phyloP scores from a whole-genome alignment of 1,140 invertebrate species.

The Trissolcus basalis region DNA sequence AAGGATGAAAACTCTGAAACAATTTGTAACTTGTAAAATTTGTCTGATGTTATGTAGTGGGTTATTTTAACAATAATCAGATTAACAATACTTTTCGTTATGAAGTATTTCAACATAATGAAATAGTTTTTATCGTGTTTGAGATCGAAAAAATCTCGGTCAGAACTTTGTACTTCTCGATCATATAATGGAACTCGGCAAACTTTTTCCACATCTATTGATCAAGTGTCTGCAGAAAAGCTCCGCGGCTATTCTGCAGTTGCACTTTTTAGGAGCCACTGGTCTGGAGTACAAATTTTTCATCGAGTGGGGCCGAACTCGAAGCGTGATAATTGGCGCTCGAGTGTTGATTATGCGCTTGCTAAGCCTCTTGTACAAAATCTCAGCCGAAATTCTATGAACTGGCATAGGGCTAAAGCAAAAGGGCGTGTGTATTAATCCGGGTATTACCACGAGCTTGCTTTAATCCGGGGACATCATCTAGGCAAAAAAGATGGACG shows the following conservation, averaged over 20 bases:
- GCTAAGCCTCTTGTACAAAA: conserved; percentile 54
- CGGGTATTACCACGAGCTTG: conserved; percentile 64
- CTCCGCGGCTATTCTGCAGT: neutral
- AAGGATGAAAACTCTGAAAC: no score
- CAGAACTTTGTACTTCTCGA: conserved; percentile 28
- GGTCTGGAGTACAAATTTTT: conserved; percentile 22
- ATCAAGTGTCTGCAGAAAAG: conserved; percentile 19
- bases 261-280: conserved; percentile 14
- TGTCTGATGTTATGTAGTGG: no score
- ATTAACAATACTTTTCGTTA: no score
- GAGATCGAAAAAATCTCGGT: conserved; percentile 20
- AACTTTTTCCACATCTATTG: conserved; percentile 34
- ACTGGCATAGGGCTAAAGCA: conserved; percentile 65
- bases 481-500: conserved; percentile 20
- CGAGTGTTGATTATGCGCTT: conserved; percentile 15
- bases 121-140: conserved; percentile 24
- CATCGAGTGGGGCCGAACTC: neutral
- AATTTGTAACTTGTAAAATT: no score
- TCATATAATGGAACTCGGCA: conserved; percentile 32
- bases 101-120: neutral
- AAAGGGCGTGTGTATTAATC: conserved; percentile 69
- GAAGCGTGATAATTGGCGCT: conserved; percentile 15
- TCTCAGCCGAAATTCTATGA: conserved; percentile 66
- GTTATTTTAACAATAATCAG: no score
- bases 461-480: conserved; percentile 52